phyloP scores from a whole-genome alignment of 2,113 vertebrate species.

The Tauraco erythrolophus region DNA sequence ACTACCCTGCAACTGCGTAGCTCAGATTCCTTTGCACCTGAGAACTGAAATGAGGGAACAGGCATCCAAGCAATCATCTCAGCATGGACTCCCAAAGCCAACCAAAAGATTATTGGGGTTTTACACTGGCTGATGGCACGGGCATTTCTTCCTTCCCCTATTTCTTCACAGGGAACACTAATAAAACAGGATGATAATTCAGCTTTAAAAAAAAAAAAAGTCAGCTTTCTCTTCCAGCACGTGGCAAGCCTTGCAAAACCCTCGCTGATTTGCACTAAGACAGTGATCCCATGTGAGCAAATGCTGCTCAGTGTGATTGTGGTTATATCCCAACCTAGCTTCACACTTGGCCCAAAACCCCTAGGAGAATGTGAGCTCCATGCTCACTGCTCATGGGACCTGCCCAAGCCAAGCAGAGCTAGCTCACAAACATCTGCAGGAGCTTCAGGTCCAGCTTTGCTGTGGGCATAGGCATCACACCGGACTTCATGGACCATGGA shows the following conservation, averaged over 20 bases:
- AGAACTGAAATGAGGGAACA: not conserved
- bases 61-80: not conserved
- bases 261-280: not conserved
- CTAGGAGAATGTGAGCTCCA: not conserved
- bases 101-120: not conserved
- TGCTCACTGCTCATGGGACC: fast-evolving
- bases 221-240: not conserved
- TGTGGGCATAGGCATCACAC: not conserved
- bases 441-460: not conserved
- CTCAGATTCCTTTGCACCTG: not conserved
- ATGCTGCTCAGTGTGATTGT: fast-evolving
- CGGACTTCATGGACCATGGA: fast-evolving
- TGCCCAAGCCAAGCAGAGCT: not conserved
- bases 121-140: not conserved
- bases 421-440: not conserved
- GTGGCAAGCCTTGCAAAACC: not conserved
- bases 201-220: not conserved
- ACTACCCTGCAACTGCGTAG: not conserved
- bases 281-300: fast-evolving
- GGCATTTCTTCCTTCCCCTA: not conserved
- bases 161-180: not conserved
- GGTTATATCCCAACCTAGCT: not conserved
- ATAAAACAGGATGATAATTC: not conserved
- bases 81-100: not conserved
- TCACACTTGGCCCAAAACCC: not conserved